These are phyloP conservation scores for Macaria liturata DNA, from an alignment of 2,888 invertebrate species.

Conservation along the genomic window DNA sequence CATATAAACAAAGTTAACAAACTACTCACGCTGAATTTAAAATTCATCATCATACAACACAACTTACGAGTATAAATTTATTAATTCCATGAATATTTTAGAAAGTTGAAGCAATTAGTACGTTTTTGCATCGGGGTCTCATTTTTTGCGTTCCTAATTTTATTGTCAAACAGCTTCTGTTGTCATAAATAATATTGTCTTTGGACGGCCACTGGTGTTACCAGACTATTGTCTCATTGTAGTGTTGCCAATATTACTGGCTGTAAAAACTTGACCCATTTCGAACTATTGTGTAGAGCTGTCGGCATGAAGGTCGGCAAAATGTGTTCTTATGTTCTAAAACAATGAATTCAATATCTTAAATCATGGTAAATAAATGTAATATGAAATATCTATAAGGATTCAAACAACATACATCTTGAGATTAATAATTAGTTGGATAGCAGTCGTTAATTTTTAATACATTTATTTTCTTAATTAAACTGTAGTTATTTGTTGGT, in stretches of 20 bases:
- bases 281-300: constrained; percentile 46
- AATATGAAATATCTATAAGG: too few relatives aligned
- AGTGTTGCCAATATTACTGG: constrained; percentile 53
- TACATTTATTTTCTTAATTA: too few relatives aligned
- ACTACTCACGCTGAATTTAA: too few relatives aligned
- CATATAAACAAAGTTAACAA: too few relatives aligned
- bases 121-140: constrained; percentile 37
- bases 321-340: constrained; percentile 21
- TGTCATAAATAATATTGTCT: constrained; percentile 70
- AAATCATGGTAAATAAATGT: too few relatives aligned
- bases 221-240: constrained; percentile 59
- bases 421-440: too few relatives aligned
- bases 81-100: constrained; percentile 28
- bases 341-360: background rate
- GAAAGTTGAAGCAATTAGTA: constrained; percentile 31
- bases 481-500: too few relatives aligned
- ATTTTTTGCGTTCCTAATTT: constrained; percentile 54
- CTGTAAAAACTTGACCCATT: constrained; percentile 62
- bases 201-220: constrained; percentile 75
- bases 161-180: constrained; percentile 65
- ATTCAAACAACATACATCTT: too few relatives aligned
- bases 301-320: constrained; percentile 41
- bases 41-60: too few relatives aligned
- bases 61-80: too few relatives aligned
- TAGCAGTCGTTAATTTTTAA: too few relatives aligned